A percentile compares a stretch with the other conserved stretches of the same genome.
These are phyloP conservation scores for Styela plicata DNA, from an alignment of 23 tunicate species.

Conservation along the genomic window DNA sequence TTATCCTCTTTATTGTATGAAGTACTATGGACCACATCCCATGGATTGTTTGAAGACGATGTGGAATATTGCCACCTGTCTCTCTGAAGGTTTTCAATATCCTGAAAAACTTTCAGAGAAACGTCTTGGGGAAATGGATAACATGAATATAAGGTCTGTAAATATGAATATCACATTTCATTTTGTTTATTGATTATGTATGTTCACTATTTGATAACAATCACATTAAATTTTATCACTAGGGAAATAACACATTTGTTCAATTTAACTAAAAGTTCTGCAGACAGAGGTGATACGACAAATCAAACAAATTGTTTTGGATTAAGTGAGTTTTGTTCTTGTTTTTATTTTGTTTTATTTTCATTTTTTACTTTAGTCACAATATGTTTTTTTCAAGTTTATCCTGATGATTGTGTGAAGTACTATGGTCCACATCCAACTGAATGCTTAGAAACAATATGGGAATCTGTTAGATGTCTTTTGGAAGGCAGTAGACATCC, in stretches of 20 bases:
- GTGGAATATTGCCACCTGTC: constrained; percentile 18
- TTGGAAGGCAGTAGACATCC: too few species aligned
- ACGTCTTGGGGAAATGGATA: neutral
- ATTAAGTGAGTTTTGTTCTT: constrained; percentile 1
- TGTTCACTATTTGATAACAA: too few species aligned
- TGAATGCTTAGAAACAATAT: too few species aligned
- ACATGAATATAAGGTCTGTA: neutral
- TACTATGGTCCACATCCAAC: too few species aligned
- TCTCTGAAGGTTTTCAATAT: constrained; percentile 8
- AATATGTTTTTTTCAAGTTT: too few species aligned
- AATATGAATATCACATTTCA: too few species aligned
- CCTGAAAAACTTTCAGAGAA: neutral
- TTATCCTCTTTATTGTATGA: constrained; percentile 3
- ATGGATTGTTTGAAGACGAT: constrained; percentile 20
- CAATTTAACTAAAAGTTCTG: neutral
- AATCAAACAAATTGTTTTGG: constrained; percentile 38
- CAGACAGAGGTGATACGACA: constrained; percentile 13
- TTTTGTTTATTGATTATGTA: too few species aligned
- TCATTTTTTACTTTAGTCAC: too few species aligned
- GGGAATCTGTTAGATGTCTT: too few species aligned
- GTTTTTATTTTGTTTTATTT: neutral
- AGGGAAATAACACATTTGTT: neutral
- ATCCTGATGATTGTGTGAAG: too few species aligned
- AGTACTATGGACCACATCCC: constrained; percentile 27
- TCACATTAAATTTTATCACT: too few species aligned